Evolutionary conservation across 2,797 vertebrate species (phyloP), one percentile per base, ranked within the genome.

Genomic region (Alfaro cultratus): DNA sequence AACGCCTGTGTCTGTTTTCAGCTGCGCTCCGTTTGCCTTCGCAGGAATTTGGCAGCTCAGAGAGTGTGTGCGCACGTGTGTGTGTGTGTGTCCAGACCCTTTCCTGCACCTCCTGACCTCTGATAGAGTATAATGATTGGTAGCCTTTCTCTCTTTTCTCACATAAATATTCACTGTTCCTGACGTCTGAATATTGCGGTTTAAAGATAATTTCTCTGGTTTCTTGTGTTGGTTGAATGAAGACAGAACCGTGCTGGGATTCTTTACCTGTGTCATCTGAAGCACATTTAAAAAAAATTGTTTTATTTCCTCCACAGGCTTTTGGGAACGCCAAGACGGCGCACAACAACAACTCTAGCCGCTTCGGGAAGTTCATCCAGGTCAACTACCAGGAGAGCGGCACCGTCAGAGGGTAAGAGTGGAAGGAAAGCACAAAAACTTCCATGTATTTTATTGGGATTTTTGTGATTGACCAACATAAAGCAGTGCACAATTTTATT

Each of bases 331-430:
- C 97, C 3, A 98, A 98, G 92, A 98, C 97, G 0, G 97, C 97
- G 8, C 97, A 98, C 89, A 98, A 98, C 93, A 98, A 98, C 94
- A 98, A 98, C 95, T 98, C 97, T 71, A 98, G 97, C 91, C 97
- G 97, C 86, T 98, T 98, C 57, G 97, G 97, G 62, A 98, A 98
- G 78, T 98, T 98, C 90, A 98, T 98, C 92, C 97, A 98, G 93
- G 97, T 98, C 92, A 98, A 98, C 90, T 98, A 98, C 87, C 97
- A 97, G 93, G 97, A 98, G 95, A 98, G 96, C 0, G 97, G 97
- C 93, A 98, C 97, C 0, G 97, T 98, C 80, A 92, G 97, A 73
- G 97, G 97, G 97, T 98, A 89, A 97, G 97, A 94, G 26, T 45
- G 67, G 26, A 70, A 70, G 10, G 12, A 67, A 16, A 21, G 7